A percentile compares a stretch with the other conserved stretches of the same genome.
Evolutionary conservation across 2,113 vertebrate species (phyloP).

Genomic region (Lonchura striata): DNA sequence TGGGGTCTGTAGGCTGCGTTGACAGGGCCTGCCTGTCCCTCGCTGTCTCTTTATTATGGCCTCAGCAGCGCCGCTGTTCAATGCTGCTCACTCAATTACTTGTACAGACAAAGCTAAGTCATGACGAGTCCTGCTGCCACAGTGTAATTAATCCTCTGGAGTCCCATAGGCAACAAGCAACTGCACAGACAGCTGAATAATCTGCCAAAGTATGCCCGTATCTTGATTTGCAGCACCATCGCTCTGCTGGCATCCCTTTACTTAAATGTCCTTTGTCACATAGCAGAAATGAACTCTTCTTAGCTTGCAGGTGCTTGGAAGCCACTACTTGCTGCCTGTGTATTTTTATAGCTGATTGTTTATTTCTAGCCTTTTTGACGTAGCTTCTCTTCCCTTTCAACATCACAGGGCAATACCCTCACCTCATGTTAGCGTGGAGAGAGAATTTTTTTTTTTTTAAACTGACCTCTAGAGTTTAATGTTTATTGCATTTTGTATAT

Average conservation of each 20-base stretch:
- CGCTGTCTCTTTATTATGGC: not conserved
- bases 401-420: not conserved
- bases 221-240: not conserved
- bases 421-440: not conserved
- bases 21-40: not conserved
- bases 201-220: not conserved
- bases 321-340: not conserved
- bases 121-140: not conserved
- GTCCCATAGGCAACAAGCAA: not conserved
- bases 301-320: not conserved
- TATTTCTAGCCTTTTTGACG: not conserved
- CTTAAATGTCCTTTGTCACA: not conserved
- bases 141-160: slow-evolving; percentile 37
- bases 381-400: not conserved
- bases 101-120: not conserved
- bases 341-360: not conserved
- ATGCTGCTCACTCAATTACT: slow-evolving; percentile 1
- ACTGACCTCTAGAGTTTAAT: not conserved
- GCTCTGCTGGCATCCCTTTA: not conserved
- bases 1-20: not conserved
- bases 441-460: not conserved
- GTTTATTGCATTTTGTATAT: not conserved
- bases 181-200: not conserved
- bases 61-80: not conserved
- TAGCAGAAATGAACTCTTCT: not conserved